Evolutionary conservation across 2,888 invertebrate genomes (phyloP).

Genomic region (Polietes domitor): DNA sequence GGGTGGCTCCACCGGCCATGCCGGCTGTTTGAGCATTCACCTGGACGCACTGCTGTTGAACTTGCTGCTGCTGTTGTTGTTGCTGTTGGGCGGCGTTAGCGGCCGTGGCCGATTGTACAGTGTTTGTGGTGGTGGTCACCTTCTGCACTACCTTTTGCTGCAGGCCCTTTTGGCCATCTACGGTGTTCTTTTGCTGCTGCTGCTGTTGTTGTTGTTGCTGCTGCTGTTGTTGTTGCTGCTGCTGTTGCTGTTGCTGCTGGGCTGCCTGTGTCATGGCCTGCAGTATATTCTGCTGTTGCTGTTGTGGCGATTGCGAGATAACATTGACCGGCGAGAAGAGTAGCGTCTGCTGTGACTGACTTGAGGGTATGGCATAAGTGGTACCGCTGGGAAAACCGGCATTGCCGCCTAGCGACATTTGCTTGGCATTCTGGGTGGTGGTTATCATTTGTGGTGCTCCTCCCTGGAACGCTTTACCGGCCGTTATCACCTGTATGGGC

Average conservation of each 20-base stretch:
- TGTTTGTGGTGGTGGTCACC: slow-evolving; percentile 80
- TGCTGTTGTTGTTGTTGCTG: slow-evolving; percentile 71
- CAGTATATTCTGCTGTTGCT: slow-evolving; percentile 80
- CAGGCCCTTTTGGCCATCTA: slow-evolving; percentile 76
- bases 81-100: slow-evolving; percentile 78
- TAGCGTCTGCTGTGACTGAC: slow-evolving; percentile 89
- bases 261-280: slow-evolving; percentile 76
- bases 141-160: slow-evolving; percentile 83
- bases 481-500: slow-evolving; percentile 83
- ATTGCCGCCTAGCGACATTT: slow-evolving; percentile 82
- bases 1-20: slow-evolving; percentile 86
- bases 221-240: slow-evolving; percentile 72
- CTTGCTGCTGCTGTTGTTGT: slow-evolving; percentile 78
- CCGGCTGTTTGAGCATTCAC: slow-evolving; percentile 84
- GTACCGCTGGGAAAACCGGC: slow-evolving; percentile 81
- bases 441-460: slow-evolving; percentile 93
- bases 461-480: slow-evolving; percentile 92
- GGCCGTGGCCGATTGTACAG: slow-evolving; percentile 77
- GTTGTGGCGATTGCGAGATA: slow-evolving; percentile 79
- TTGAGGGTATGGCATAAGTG: slow-evolving; percentile 90
- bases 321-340: slow-evolving; percentile 84
- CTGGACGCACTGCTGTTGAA: slow-evolving; percentile 87
- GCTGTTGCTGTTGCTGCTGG: slow-evolving; percentile 75
- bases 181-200: slow-evolving; percentile 67
- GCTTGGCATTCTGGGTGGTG: slow-evolving; percentile 84